Evolutionary conservation across 2,113 vertebrate species (phyloP).

Genomic region (Larimichthys crocea): DNA sequence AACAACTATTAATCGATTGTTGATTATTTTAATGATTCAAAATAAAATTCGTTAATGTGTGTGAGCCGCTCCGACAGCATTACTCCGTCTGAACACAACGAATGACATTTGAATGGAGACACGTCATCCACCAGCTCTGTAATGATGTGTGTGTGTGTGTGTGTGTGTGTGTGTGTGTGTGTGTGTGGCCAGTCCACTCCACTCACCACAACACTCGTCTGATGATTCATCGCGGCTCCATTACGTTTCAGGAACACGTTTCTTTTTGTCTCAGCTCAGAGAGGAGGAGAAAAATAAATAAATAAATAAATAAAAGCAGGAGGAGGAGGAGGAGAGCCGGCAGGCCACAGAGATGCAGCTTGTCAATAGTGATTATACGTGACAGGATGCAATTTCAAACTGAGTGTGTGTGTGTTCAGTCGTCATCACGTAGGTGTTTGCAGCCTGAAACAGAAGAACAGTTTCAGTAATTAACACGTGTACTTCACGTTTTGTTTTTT

Average conservation of each 20-base stretch:
- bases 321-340: conserved; percentile 61
- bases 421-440: conserved; percentile 46
- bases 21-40: neutral
- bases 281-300: neutral
- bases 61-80: neutral
- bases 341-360: conserved; percentile 58
- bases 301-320: conserved; percentile 29
- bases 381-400: conserved; percentile 78
- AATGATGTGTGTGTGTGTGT: neutral
- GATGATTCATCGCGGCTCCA: conserved; percentile 82
- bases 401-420: conserved; percentile 24
- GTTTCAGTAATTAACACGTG: conserved; percentile 30
- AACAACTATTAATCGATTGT: too few relatives aligned
- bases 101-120: neutral
- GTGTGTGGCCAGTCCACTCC: conserved; percentile 26
- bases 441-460: conserved; percentile 12
- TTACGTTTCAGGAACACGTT: conserved; percentile 61
- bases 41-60: neutral
- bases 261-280: conserved; percentile 67
- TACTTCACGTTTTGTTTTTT: neutral
- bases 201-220: conserved; percentile 21
- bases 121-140: conserved; percentile 19
- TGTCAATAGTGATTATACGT: conserved; percentile 79
- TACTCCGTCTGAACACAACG: conserved; percentile 5
- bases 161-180: conserved; percentile 1